Base-by-base conservation (phyloP, 2,888 invertebrate species). In the Drosophila leonis region DNA sequence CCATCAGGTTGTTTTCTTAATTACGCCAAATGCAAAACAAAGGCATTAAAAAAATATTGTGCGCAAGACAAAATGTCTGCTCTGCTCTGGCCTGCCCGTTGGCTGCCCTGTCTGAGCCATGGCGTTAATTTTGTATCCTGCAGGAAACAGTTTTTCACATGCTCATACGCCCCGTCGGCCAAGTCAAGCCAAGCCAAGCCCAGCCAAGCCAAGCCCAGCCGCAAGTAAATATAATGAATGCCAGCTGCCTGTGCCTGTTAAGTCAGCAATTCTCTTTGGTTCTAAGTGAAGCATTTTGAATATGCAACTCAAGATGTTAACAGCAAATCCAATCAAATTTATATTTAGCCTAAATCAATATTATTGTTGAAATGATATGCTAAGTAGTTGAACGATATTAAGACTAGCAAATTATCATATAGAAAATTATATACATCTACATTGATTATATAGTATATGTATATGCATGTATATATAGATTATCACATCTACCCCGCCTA, bases 11-110 rank as follows among this genome's bases (percentile, higher is more conserved):
- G 85, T 82, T 80, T 77, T 80, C 86, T 85, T 86, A 86, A 86
- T 86, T 86, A 90, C 78, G 68, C 76, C 75, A 67, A 80, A 86
- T 89, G 85, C 76, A 70, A 74, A 72, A 88, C 80, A 90, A 86
- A 88, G 64, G 74, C 80, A 80, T 89, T 79, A 72, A 75, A 76
- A 78, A 82, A 31, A 18, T 27, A 49, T 49, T 31, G 31, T 89
- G 70, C 72, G 66, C 56, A 57, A 62, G 70, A 63, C 52, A 65
- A 51, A 62, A 41, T 52, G 51, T 15, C 42, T 20, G 13, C 13
- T 13, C 33, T 20, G 8, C 13, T 13, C 31, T 12, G 31, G 0
- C 20, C 20, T 24, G 8, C 20, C 7, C 18, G 31, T 49, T 52
- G 35, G 29, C 63, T 13, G 13, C 10, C 51, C 24, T 24, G 20